Percentiles rank a stretch among this genome's conserved stretches.
Conservation (phyloP, 2,113 vertebrate species). For the Chaenocephalus aceratus region DNA sequence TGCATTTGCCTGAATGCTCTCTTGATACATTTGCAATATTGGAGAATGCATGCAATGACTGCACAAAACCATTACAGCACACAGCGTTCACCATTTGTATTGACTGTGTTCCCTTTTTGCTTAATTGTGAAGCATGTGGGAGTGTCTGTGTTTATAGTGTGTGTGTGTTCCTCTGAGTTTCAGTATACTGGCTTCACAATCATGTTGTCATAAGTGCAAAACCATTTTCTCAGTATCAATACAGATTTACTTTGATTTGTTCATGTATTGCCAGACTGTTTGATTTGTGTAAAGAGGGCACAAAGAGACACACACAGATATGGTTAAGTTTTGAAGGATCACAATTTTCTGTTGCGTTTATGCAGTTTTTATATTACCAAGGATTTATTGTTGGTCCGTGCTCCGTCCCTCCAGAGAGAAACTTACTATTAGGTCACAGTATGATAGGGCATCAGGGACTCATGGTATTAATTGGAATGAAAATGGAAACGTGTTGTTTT, state of each 20-base stretch:
- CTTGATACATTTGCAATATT: constrained; percentile 25
- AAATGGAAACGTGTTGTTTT: constrained; percentile 8
- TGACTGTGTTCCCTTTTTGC: constrained; percentile 5
- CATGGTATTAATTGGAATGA: not conserved
- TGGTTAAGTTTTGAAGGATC: not conserved
- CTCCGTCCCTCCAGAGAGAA: not conserved
- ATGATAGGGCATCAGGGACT: not conserved
- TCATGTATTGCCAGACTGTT: constrained; percentile 8
- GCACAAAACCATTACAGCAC: constrained; percentile 29
- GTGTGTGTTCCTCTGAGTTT: not conserved
- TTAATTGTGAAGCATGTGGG: not conserved
- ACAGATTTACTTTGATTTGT: constrained; percentile 26
- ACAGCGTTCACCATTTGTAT: constrained; percentile 33
- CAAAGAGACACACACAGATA: not conserved
- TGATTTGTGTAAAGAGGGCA: not conserved
- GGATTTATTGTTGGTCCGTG: not conserved
- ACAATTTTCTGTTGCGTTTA: not conserved
- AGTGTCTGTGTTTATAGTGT: not conserved
- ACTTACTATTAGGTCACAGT: not conserved
- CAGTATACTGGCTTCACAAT: constrained; percentile 8
- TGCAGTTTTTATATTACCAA: not conserved
- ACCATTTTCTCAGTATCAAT: constrained; percentile 54
- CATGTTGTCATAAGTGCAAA: constrained; percentile 37
- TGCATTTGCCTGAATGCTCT: constrained; percentile 26
- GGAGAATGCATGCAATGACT: not conserved